These are phyloP conservation scores for Fregetta grallaria DNA, from an alignment of 2,113 vertebrate genomes.

Conservation along the genomic window DNA sequence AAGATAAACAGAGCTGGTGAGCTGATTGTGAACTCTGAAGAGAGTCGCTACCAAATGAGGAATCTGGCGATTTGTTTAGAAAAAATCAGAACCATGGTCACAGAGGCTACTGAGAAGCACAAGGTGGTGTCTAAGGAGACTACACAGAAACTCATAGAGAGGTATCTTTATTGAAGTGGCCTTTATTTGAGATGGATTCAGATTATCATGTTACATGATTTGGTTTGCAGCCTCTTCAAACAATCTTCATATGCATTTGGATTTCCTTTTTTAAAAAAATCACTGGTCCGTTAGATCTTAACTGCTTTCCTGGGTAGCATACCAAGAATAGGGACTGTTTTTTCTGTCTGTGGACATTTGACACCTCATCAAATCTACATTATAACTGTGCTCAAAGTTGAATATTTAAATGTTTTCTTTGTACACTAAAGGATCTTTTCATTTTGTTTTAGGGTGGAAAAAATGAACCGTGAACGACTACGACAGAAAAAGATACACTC, in stretches of 20 bases:
- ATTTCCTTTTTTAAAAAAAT: neutral
- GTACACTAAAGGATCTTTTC: neutral
- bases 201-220: accelerated
- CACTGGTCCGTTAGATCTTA: neutral
- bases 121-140: slow-evolving; percentile 77
- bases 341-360: neutral
- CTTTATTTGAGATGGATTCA: neutral
- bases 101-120: slow-evolving; percentile 75
- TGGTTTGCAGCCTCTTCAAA: neutral
- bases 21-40: slow-evolving; percentile 86
- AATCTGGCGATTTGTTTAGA: slow-evolving; percentile 87
- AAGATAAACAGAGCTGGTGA: slow-evolving; percentile 89
- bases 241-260: neutral
- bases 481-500: slow-evolving; percentile 76
- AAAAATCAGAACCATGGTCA: slow-evolving; percentile 87
- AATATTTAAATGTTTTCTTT: neutral
- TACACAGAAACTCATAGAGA: slow-evolving; percentile 65
- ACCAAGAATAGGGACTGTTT: neutral
- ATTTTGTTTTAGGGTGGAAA: slow-evolving; percentile 73
- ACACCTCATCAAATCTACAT: neutral
- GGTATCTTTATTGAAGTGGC: slow-evolving; percentile 66
- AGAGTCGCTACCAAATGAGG: slow-evolving; percentile 88
- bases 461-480: slow-evolving; percentile 77
- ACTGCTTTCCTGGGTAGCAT: neutral
- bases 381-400: neutral